phyloP scores from a whole-genome alignment of 2,113 vertebrate species.

The Ammodytes dubius region DNA sequence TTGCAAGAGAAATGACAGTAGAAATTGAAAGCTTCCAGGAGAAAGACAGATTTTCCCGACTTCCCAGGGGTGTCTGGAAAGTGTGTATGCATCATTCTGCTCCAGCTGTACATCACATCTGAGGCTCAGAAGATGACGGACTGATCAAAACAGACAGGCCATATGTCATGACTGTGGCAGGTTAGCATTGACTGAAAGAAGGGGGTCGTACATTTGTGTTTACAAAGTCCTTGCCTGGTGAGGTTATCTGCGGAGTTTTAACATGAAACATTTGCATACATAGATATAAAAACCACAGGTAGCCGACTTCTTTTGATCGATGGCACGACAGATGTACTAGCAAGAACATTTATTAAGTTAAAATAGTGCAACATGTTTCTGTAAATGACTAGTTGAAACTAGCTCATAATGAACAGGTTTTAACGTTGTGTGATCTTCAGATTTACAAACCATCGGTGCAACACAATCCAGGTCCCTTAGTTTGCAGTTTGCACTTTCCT shows the following conservation, averaged over 20 bases:
- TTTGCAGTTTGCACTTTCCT: constrained; percentile 8
- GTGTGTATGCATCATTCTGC: constrained; percentile 55
- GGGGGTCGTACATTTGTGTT: neutral
- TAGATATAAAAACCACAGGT: neutral
- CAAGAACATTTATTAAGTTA: neutral
- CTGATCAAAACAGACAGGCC: constrained; percentile 65
- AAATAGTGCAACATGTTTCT: neutral
- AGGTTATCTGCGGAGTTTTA: neutral
- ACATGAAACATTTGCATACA: constrained; percentile 19
- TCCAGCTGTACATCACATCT: constrained; percentile 58
- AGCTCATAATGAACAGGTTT: neutral
- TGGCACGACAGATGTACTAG: neutral
- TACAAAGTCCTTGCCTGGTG: constrained; percentile 4
- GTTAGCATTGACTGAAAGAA: constrained; percentile 27
- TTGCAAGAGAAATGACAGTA: constrained; percentile 36
- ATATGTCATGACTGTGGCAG: constrained; percentile 52
- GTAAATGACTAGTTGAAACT: neutral
- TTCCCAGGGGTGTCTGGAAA: constrained; percentile 46
- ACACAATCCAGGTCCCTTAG: neutral
- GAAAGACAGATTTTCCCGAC: constrained; percentile 32
- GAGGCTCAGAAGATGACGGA: constrained; percentile 38
- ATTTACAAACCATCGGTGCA: constrained; percentile 1
- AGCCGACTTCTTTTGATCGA: too few species aligned
- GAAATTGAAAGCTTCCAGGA: constrained; percentile 42
- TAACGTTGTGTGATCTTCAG: too few species aligned